Evolutionary conservation across 2,888 invertebrate genomes (phyloP).

Genomic region (Sinhomidia bicolor): DNA sequence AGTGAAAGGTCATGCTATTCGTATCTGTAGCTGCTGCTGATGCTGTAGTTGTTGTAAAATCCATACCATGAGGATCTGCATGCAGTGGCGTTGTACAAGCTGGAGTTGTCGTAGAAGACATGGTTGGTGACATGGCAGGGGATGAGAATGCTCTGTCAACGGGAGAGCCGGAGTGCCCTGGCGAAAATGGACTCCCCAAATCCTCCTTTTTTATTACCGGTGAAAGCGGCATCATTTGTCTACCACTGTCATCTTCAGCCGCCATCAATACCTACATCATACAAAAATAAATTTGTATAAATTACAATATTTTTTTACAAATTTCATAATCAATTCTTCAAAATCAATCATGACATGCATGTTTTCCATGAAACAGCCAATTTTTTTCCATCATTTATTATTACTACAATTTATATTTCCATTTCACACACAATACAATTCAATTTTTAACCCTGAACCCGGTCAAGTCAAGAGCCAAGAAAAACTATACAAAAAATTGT

Average conservation of each 20-base stretch:
- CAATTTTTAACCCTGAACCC: conserved; percentile 18
- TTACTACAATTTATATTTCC: too few species aligned
- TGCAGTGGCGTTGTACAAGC: conserved; percentile 66
- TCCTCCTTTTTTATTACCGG: conserved; percentile 78
- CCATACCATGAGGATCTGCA: conserved; percentile 64
- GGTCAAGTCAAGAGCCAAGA: conserved; percentile 27
- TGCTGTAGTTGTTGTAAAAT: conserved; percentile 51
- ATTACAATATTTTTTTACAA: background rate
- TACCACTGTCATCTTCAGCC: conserved; percentile 54
- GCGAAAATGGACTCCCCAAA: conserved; percentile 71
- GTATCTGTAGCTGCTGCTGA: conserved; percentile 75
- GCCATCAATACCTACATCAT: conserved; percentile 70
- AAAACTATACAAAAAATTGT: background rate
- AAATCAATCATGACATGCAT: background rate
- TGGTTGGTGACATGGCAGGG: conserved; percentile 78
- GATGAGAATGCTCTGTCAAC: conserved; percentile 74
- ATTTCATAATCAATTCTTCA: background rate
- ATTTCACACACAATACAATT: background rate
- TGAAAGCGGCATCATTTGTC: conserved; percentile 76
- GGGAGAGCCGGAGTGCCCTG: conserved; percentile 67
- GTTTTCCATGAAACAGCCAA: background rate
- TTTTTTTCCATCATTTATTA: background rate
- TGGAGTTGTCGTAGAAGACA: conserved; percentile 72
- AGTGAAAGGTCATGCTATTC: conserved; percentile 69
- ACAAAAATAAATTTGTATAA: background rate